These are phyloP conservation scores for Phocides pigmalion DNA, from an alignment of 1,140 invertebrate genomes.

Conservation along the genomic window DNA sequence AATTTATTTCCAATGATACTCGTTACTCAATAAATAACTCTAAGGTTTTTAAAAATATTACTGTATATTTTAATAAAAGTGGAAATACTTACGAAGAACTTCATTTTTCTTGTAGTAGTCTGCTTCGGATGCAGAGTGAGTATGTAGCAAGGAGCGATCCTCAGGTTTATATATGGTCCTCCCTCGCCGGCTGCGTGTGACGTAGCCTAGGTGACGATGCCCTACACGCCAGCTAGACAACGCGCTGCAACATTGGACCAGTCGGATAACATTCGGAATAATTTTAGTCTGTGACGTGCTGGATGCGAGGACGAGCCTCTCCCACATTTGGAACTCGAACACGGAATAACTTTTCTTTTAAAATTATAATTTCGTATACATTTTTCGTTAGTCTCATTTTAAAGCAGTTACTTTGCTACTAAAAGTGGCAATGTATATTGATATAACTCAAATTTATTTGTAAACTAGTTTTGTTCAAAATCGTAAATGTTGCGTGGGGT, in stretches of 20 bases:
- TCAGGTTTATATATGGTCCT: conserved; percentile 38
- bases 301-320: conserved; percentile 9
- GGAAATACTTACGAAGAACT: conserved; percentile 40
- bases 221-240: background rate
- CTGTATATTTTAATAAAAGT: background rate
- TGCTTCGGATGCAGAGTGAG: conserved; percentile 26
- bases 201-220: conserved; percentile 10
- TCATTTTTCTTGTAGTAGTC: conserved; percentile 37
- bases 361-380: background rate
- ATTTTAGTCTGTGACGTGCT: conserved; percentile 5
- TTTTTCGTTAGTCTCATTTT: background rate
- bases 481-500: conserved; percentile 1
- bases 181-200: background rate
- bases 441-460: no score
- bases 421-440: no score
- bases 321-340: background rate
- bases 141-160: conserved; percentile 13
- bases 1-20: background rate
- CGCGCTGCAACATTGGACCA: background rate
- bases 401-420: no score
- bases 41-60: background rate
- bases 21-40: background rate
- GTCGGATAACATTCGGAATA: conserved; percentile 6
- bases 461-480: conserved; percentile 9
- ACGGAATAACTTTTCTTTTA: background rate